phyloP scores from a whole-genome alignment of 2,113 vertebrate genomes.

The Galeopterus variegatus region DNA sequence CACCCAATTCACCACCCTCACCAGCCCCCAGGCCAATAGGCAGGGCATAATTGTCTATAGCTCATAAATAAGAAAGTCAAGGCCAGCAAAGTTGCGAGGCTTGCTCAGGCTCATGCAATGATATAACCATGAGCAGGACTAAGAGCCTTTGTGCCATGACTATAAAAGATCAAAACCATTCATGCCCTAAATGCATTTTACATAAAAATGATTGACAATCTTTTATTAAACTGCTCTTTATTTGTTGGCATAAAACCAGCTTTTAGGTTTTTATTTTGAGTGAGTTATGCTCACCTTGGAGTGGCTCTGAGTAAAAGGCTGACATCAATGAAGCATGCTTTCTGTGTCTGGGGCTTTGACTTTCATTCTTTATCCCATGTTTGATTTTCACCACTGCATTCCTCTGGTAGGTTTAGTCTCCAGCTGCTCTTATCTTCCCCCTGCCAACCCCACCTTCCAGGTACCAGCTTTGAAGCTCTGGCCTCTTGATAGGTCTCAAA shows the following conservation, averaged over 20 bases:
- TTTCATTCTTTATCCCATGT: background rate
- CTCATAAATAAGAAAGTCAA: conserved; percentile 55
- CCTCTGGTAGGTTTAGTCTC: background rate
- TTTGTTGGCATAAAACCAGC: conserved; percentile 46
- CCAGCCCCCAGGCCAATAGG: background rate
- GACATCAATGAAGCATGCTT: background rate
- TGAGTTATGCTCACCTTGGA: conserved; percentile 9
- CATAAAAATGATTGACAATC: conserved; percentile 58
- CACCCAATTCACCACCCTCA: background rate
- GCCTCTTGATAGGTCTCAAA: background rate
- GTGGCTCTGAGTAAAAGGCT: background rate
- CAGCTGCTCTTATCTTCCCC: background rate
- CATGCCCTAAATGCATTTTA: conserved; percentile 1
- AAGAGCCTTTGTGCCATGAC: conserved; percentile 46
- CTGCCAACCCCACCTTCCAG: background rate
- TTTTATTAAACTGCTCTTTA: conserved; percentile 61
- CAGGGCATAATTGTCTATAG: conserved; percentile 15
- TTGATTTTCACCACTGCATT: no score
- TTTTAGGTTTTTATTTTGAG: conserved; percentile 47
- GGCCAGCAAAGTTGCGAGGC: background rate
- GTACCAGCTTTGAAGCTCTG: conserved; percentile 26
- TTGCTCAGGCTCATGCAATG: conserved; percentile 43
- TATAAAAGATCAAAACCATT: conserved; percentile 69
- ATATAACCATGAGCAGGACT: background rate
- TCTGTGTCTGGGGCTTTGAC: no score